Evolutionary conservation across 2,797 vertebrate genomes (phyloP).

Genomic region (Coendou prehensilis): DNA sequence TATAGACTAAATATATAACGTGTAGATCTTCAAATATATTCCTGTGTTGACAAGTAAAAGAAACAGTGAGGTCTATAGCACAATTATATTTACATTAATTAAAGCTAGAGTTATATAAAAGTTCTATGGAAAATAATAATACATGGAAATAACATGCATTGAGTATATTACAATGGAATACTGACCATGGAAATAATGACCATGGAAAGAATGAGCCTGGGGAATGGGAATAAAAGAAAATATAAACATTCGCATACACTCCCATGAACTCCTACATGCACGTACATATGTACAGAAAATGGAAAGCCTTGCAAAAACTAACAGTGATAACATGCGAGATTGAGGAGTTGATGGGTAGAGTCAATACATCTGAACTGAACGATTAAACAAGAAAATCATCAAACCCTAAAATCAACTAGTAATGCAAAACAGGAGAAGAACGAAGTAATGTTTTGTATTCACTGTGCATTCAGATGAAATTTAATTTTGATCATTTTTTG

Average conservation of each 20-base stretch:
- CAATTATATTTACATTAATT: neutral
- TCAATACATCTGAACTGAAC: neutral
- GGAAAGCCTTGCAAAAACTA: neutral
- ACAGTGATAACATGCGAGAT: neutral
- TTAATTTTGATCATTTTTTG: conserved; percentile 83
- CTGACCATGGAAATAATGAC: neutral
- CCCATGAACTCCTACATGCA: neutral
- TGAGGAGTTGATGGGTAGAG: neutral
- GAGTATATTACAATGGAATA: neutral
- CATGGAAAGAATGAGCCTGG: neutral
- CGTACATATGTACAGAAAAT: neutral
- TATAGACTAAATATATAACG: neutral
- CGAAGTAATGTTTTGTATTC: conserved; percentile 37
- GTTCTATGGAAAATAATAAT: neutral
- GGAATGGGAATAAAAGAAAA: neutral
- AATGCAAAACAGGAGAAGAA: neutral
- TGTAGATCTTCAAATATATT: neutral
- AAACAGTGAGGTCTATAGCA: neutral
- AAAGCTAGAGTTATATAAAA: neutral
- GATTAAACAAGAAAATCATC: neutral
- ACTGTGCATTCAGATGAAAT: conserved; percentile 80
- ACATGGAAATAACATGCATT: neutral
- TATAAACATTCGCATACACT: neutral
- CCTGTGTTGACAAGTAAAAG: neutral
- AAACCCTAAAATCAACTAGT: neutral